A percentile compares a stretch with the other conserved stretches of the same genome.
phyloP scores from a whole-genome alignment of 2,797 vertebrate species.

The Crocodylus rhombifer region DNA sequence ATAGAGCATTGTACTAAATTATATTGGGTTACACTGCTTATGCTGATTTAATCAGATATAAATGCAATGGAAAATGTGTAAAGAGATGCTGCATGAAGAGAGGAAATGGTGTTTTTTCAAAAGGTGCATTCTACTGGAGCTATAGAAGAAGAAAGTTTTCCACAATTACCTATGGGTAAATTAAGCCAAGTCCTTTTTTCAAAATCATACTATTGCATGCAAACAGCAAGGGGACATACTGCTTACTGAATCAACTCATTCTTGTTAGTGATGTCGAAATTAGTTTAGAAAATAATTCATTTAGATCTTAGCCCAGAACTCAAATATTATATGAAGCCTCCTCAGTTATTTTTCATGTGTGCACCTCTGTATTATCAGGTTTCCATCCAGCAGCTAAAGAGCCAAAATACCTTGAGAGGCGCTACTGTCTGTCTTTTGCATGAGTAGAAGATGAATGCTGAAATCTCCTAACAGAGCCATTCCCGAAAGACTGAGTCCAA shows the following conservation, averaged over 20 bases:
- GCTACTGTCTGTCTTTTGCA: background rate
- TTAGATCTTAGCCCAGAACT: background rate
- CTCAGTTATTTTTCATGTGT: background rate
- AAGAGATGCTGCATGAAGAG: background rate
- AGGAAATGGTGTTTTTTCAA: background rate
- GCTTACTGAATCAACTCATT: background rate
- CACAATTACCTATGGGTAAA: background rate
- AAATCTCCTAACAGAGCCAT: background rate
- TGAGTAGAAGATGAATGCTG: background rate
- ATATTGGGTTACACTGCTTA: background rate
- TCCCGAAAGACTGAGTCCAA: background rate
- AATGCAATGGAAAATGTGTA: constrained; percentile 4
- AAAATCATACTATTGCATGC: background rate
- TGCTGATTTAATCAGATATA: background rate
- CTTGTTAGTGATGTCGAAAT: background rate
- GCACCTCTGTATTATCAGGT: background rate
- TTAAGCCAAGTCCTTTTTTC: background rate
- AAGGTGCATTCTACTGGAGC: background rate
- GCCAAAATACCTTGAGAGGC: background rate
- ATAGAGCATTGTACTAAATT: background rate
- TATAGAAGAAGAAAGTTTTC: background rate
- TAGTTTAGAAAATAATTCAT: background rate
- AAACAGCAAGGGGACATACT: background rate
- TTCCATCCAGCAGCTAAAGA: background rate
- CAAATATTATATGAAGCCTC: background rate